phyloP scores from a whole-genome alignment of 2,797 vertebrate species.

The Chromobotia macracanthus region DNA sequence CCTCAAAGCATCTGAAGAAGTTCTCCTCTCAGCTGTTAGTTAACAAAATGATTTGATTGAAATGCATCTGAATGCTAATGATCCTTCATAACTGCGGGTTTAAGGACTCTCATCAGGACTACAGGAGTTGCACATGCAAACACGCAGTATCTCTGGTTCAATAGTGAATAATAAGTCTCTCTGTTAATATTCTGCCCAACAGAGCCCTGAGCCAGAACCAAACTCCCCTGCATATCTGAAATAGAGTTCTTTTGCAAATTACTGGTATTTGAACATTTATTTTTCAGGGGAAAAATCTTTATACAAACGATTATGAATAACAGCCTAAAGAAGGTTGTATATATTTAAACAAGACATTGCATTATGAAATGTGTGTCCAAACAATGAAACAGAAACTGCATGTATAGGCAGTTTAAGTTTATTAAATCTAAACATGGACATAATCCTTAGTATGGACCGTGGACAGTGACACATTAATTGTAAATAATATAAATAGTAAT shows the following conservation, averaged over 20 bases:
- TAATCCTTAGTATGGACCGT: no score
- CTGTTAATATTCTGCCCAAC: constrained; percentile 35
- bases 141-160: constrained; percentile 36
- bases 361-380: no score
- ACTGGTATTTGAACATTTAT: constrained; percentile 5
- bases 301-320: background rate
- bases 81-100: constrained; percentile 62
- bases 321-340: background rate
- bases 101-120: constrained; percentile 62
- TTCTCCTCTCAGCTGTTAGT: constrained; percentile 39
- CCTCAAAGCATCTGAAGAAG: background rate
- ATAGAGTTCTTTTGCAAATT: constrained; percentile 8
- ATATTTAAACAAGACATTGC: background rate
- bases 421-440: no score
- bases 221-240: constrained; percentile 17
- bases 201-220: constrained; percentile 26
- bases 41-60: constrained; percentile 53
- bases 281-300: background rate
- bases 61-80: constrained; percentile 63
- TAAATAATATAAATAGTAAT: no score
- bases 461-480: no score
- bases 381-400: no score
- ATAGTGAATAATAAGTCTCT: constrained; percentile 39
- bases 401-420: no score
- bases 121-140: constrained; percentile 46